phyloP scores from a whole-genome alignment of 2,888 invertebrate genomes.

The Keiferia lycopersicella region DNA sequence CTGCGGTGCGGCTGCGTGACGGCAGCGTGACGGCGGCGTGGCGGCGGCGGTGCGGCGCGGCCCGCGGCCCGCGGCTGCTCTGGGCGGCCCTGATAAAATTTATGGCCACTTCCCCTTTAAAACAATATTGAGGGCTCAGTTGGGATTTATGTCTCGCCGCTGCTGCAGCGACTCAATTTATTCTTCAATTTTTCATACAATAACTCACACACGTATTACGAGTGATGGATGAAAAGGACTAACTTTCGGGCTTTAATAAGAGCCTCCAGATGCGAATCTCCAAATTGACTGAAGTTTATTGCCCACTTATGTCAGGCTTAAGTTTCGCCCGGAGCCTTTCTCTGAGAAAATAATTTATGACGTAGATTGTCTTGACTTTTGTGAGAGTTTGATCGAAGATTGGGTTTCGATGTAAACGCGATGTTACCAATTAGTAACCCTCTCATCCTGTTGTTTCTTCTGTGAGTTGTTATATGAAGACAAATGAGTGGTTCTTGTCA shows the following conservation, averaged over 20 bases:
- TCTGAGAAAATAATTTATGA: slow-evolving; percentile 78
- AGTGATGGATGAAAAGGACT: slow-evolving; percentile 82
- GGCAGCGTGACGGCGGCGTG: slow-evolving; percentile 39
- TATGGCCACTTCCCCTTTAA: slow-evolving; percentile 82
- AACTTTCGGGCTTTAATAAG: slow-evolving; percentile 82
- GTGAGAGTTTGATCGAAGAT: slow-evolving; percentile 66
- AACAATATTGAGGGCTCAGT: slow-evolving; percentile 83
- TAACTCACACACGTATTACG: slow-evolving; percentile 82
- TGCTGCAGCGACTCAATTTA: slow-evolving; percentile 82
- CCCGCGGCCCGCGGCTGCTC: slow-evolving; percentile 52
- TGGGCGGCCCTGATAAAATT: slow-evolving; percentile 81
- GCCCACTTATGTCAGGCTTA: slow-evolving; percentile 82
- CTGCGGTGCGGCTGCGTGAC: slow-evolving; percentile 29
- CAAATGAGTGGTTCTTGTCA: slow-evolving; percentile 11
- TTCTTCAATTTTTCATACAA: slow-evolving; percentile 82
- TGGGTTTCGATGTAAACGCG: slow-evolving; percentile 44
- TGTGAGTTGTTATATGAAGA: slow-evolving; percentile 13
- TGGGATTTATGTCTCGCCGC: slow-evolving; percentile 82
- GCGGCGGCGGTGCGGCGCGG: slow-evolving; percentile 40
- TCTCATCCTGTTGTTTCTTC: slow-evolving; percentile 1
- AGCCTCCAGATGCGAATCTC: slow-evolving; percentile 82
- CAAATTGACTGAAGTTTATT: slow-evolving; percentile 82
- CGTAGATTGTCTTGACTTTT: slow-evolving; percentile 73
- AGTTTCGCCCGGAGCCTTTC: slow-evolving; percentile 78
- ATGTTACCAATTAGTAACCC: slow-evolving; percentile 24